Conservation (phyloP, 2,113 vertebrate species). For the Aegithalos caudatus region DNA sequence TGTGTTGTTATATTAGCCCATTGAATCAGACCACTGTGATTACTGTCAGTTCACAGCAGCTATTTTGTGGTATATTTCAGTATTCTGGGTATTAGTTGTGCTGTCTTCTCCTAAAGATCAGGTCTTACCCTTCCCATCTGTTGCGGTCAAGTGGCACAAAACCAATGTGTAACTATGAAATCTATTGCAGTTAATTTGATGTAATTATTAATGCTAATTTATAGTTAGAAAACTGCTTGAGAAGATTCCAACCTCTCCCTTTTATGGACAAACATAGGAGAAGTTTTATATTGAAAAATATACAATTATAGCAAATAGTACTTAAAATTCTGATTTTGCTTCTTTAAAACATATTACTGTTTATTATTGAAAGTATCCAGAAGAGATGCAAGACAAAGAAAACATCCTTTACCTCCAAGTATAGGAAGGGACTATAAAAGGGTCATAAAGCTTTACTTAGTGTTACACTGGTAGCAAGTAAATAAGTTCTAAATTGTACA, state of each 20-base stretch:
- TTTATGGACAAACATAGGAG: neutral
- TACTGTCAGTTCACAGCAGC: neutral
- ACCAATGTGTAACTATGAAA: neutral
- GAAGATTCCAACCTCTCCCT: neutral
- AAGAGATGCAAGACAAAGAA: neutral
- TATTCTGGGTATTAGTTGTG: neutral
- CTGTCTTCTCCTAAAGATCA: neutral
- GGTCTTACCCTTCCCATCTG: neutral
- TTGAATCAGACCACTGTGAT: neutral
- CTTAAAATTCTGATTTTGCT: neutral
- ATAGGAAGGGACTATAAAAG: neutral
- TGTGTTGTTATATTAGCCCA: neutral
- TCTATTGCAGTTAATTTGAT: neutral
- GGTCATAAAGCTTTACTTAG: neutral
- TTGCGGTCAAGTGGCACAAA: neutral
- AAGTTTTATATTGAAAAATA: neutral
- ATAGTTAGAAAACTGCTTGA: neutral
- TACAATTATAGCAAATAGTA: neutral
- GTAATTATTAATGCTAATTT: neutral
- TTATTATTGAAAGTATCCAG: neutral
- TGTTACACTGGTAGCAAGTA: neutral
- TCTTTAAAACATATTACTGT: neutral
- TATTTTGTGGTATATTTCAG: neutral
- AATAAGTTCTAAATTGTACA: neutral
- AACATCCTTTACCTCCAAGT: neutral